Base-by-base conservation (phyloP, 1,140 invertebrate species). In the Mylabris phalerata region DNA sequence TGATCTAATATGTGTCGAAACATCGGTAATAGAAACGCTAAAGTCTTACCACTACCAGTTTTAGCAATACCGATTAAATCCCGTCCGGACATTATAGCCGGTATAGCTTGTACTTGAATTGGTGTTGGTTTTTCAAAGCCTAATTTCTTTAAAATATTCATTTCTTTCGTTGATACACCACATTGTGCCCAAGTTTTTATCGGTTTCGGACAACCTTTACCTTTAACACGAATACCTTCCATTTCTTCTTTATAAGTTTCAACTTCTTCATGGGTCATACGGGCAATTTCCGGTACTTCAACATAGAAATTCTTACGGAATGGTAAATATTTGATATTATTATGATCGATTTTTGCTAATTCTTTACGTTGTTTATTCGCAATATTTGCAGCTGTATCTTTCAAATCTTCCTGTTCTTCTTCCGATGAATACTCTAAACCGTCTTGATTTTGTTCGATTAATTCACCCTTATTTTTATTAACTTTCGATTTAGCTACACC, bases 1-100 rank as follows among this genome's bases (percentile, higher is more conserved):
- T 99, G 98, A 75, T 98, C 97, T 43, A 97, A 74, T 48, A 99
- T 94, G 66, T 99, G 98, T 48, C 98, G 80, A 73, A 99, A 96
- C 95, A 99, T 97, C 2, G 98, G 98, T 45, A 99, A 75, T 10
- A 99, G 82, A 75, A 99, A 99, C 0, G 97, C 97, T 19, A 99
- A 74, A 1, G 98, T 99, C 79, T 99, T 99, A 9, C 98, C 98
- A 73, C 93, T 98, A 63, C 95, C 96, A 24, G 98, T 99, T 80
- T 99, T 99, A 4, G 98, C 98, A 72, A 99, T 99, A 55, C 97
- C 97, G 71, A 99, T 99, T 38, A 99, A 79, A 80, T 99, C 96
- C 52, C 95, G 80, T 61, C 89, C 90, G 56, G 90, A 95, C 95
- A 99, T 98, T 60, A 99, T 93, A n/a, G 94, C 91, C 26, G 97